Evolutionary conservation across 2,113 vertebrate species (phyloP), one percentile per base, ranked within the genome.

Genomic region (Paratilapia polleni): DNA sequence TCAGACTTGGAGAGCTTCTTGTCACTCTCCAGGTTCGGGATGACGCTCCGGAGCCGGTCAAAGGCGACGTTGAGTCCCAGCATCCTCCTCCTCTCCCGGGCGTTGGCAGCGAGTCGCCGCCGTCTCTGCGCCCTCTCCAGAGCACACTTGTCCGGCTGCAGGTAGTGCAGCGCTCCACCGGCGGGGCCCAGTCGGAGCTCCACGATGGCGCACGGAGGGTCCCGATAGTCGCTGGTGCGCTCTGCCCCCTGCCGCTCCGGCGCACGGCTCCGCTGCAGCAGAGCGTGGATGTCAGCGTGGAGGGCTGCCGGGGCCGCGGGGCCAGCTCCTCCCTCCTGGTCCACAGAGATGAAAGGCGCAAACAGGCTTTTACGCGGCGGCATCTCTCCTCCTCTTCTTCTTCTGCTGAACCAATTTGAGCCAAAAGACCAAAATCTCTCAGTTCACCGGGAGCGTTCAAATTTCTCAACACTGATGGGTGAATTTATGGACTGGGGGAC

Each of bases 1-100:
- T 97, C 97, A 0, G 96, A 96, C 17, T 97, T 97, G 84, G 96
- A 97, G 12, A 97, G 92, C 81, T 96, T 96, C 88, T 91, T 93
- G 64, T 96, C 93, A 87, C 93, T 95, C 62, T 96, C 94, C 87
- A 95, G 89, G 77, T 95, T 95, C 0, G 96, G 97, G 74, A 97
- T 96, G 56, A 97, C 97, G 85, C 96, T 96, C 38, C 96, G 92
- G 19, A 97, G 94, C 2, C 96, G 94, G 87, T 97, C 97, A 57
- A 97, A 97, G 41, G 97, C 97, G 24, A 95, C 94, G 60, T 97
- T 97, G 4, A 97, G 92, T 1, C 95, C 96, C 7, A 96, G 93
- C 97, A 97, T 97, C 87, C 96, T 93, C 77, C 94, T 94, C 89
- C 96, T 91, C 85, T 97, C 96, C 4, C 97, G 93, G 80, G 96